Evolutionary conservation across 2,113 vertebrate genomes (phyloP).

Genomic region (Malurus cyaneus): DNA sequence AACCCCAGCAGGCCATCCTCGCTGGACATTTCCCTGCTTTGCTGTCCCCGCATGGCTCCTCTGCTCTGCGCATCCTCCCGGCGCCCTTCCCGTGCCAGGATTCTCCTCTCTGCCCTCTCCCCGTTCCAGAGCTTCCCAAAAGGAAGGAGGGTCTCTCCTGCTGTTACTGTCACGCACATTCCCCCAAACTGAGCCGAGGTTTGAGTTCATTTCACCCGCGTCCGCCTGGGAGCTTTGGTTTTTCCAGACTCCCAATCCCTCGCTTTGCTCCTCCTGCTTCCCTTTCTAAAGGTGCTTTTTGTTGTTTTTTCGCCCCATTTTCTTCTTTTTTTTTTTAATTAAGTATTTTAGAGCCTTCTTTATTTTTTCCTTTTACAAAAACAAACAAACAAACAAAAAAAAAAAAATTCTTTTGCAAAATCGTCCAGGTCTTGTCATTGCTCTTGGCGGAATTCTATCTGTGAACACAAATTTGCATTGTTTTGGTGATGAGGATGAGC

Average conservation of each 20-base stretch:
- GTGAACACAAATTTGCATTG: not conserved
- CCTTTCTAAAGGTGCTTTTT: not conserved
- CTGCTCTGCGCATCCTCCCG: not conserved
- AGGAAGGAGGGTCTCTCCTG: not conserved
- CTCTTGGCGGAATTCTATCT: not conserved
- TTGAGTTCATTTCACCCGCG: conserved; percentile 12
- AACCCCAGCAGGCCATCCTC: not conserved
- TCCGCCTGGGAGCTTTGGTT: not conserved
- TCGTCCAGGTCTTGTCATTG: conserved; percentile 38
- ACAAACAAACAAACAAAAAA: not conserved
- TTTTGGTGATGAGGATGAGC: not conserved
- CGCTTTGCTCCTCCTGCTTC: not conserved
- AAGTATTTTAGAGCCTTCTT: not conserved
- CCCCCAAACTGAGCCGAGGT: conserved; percentile 34
- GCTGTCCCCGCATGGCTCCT: conserved; percentile 19
- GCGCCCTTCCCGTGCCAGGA: not conserved
- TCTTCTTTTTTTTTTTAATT: not conserved
- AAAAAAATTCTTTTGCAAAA: conserved; percentile 26
- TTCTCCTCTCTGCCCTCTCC: not conserved
- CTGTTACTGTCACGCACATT: not conserved
- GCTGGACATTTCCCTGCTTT: not conserved
- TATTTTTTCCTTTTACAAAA: not conserved
- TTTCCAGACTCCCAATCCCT: too few relatives aligned
- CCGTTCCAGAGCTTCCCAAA: not conserved
- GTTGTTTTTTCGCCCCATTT: not conserved